Base-by-base conservation (phyloP, 2,113 vertebrate species). In the Nicator chloris region DNA sequence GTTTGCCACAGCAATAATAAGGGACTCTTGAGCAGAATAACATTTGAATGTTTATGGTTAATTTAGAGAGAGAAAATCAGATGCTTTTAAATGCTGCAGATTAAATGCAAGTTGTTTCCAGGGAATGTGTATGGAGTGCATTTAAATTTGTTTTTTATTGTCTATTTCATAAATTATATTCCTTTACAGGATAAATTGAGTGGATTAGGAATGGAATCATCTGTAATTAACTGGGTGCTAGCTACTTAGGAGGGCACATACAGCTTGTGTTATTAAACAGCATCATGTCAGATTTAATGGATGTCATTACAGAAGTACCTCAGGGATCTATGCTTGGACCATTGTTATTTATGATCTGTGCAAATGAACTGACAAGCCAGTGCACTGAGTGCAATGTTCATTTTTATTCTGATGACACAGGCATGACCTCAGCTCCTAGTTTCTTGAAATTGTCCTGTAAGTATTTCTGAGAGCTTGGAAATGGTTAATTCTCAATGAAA, bases 261-360 rank as follows among this genome's bases (percentile, higher is more conserved):
- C 92, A 95, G 96, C 96, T 97, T 91, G 97, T 95, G 97, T 98
- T 98, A 97, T 97, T 98, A 98, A 98, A 97, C 85, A 96, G 94
- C 97, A 96, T 97, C 96, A 87, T 97, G 97, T 98, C 98, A 97
- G 96, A 95, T 97, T 97, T 98, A 98, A 98, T 98, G 96, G 96
- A 97, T 98, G 97, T 98, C 97, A 97, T 98, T 98, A 98, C 84
- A 78, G 94, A 89, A 93, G 80, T 94, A 97, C 97, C 97, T 98
- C 69, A 30, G 98, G 97, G 98, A 98, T 97, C 93, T 88, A 20
- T 97, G 86, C 79, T 94, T 94, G 91, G 96, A 87, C 97, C 92
- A 90, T 92, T 98, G 97, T 98, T 98, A 97, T 98, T 98, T 98
- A 97, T 95, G 95, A 84, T 97, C 87, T 97, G 95, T 97, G 91